Conservation (phyloP, 2,113 vertebrate species). For the Ailuropoda melanoleuca region DNA sequence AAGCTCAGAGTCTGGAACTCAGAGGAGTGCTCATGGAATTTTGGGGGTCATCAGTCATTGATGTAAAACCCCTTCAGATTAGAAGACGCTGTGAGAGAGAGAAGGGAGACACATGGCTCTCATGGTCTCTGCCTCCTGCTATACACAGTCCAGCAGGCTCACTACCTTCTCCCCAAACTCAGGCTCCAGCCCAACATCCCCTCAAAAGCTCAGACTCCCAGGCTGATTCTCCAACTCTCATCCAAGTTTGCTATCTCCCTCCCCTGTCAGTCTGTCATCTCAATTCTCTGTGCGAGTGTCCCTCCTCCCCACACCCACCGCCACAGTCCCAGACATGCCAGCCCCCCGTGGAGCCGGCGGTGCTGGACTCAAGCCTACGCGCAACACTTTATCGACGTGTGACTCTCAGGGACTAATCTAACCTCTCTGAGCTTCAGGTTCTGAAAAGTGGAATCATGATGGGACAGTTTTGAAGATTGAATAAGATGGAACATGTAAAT, state of each 20-base stretch:
- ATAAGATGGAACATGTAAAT: neutral
- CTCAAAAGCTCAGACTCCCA: neutral
- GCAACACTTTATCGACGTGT: neutral
- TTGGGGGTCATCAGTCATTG: neutral
- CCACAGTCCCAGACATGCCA: neutral
- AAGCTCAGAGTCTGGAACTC: neutral
- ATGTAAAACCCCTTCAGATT: neutral
- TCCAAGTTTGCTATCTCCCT: neutral
- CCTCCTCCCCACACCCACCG: neutral
- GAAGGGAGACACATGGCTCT: neutral
- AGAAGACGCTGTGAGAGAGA: neutral
- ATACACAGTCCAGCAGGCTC: too few relatives aligned
- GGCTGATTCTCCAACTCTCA: neutral
- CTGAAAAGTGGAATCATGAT: neutral
- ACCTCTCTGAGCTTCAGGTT: neutral
- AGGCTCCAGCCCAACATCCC: neutral
- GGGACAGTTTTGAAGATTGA: neutral
- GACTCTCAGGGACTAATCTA: neutral
- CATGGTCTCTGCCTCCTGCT: neutral
- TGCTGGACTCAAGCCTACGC: neutral
- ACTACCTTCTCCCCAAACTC: neutral
- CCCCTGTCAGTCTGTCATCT: neutral
- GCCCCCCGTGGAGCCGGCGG: neutral
- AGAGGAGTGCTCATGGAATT: neutral
- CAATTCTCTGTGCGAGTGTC: neutral